These are phyloP conservation scores for Triplophysa yarkandensis DNA, from an alignment of 2,797 vertebrate genomes.

Conservation along the genomic window DNA sequence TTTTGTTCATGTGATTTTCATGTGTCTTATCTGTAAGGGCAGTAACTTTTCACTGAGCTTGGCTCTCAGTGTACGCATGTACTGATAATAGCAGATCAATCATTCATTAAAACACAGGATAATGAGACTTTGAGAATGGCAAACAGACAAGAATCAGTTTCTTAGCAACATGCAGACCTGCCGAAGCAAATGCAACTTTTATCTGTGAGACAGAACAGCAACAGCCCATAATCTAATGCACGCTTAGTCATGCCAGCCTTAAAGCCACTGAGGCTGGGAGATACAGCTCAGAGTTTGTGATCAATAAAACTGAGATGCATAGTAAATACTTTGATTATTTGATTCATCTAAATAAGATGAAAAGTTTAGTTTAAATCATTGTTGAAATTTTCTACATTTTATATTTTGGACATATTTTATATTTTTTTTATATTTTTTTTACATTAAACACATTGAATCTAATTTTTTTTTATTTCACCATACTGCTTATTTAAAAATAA, in stretches of 20 bases:
- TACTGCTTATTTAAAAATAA: too few relatives aligned
- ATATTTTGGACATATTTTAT: too few relatives aligned
- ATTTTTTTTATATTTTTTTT: background rate
- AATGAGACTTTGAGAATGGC: slow-evolving; percentile 22
- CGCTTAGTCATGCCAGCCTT: background rate
- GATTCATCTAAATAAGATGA: too few relatives aligned
- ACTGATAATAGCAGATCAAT: background rate
- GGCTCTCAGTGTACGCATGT: background rate
- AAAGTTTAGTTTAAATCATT: too few relatives aligned
- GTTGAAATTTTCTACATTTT: too few relatives aligned
- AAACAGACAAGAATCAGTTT: slow-evolving; percentile 16
- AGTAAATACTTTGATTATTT: too few relatives aligned
- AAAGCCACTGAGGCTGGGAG: background rate
- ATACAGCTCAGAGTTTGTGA: background rate
- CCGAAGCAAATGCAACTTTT: slow-evolving; percentile 7
- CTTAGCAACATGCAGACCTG: slow-evolving; percentile 20
- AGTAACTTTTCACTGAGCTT: background rate
- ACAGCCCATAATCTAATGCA: background rate
- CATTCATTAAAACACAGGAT: slow-evolving; percentile 18
- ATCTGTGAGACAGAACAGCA: background rate
- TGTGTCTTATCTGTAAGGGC: background rate
- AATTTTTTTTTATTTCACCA: background rate
- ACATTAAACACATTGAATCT: too few relatives aligned
- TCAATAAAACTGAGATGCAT: background rate
- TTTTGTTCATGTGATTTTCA: too few relatives aligned